Evolutionary conservation across 1,140 invertebrate genomes (phyloP).

Genomic region (Whitmania pigra): DNA sequence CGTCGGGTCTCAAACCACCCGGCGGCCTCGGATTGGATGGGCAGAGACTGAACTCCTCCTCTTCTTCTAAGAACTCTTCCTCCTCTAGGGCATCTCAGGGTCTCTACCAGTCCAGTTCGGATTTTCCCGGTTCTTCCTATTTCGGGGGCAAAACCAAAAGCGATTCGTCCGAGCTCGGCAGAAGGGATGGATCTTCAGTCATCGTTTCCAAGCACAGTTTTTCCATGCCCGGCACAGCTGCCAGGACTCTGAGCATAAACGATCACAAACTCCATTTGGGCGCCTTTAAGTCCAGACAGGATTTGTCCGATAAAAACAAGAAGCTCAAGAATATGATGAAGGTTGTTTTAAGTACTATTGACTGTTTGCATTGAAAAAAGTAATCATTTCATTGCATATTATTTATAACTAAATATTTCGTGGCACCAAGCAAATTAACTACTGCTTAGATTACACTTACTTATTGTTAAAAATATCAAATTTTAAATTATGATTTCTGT

Average conservation of each 20-base stretch:
- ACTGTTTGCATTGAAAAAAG: too few species aligned
- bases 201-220: neutral
- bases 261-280: slow-evolving; percentile 11
- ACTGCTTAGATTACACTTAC: neutral
- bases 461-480: neutral
- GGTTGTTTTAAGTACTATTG: too few species aligned
- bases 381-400: neutral
- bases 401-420: too few species aligned
- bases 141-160: neutral
- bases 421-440: neutral
- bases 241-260: slow-evolving; percentile 8
- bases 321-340: neutral
- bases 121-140: neutral
- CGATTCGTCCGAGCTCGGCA: neutral
- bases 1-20: neutral
- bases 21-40: neutral
- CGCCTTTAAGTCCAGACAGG: neutral
- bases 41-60: neutral
- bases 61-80: slow-evolving; percentile 8
- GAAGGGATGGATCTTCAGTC: neutral
- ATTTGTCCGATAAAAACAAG: slow-evolving; percentile 1
- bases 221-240: slow-evolving; percentile 9
- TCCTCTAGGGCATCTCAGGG: slow-evolving; percentile 5
- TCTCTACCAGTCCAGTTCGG: neutral
- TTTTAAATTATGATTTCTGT: neutral